Conservation (phyloP, 2,888 invertebrate genomes). For the Tetheella fluctuosa region DNA sequence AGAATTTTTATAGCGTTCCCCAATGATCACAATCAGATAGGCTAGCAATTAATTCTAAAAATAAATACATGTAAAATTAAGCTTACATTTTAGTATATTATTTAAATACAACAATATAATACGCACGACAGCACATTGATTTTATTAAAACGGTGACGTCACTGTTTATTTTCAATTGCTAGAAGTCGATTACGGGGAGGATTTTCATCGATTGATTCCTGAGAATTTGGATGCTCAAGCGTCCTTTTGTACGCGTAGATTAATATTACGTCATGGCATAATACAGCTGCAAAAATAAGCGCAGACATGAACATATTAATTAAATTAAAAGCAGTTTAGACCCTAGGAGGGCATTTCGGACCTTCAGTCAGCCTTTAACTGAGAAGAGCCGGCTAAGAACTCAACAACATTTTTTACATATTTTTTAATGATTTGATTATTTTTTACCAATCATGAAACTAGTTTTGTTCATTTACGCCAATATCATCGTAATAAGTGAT, state of each 20-base stretch:
- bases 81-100: neutral
- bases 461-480: too few relatives aligned
- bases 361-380: too few relatives aligned
- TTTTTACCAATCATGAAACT: too few relatives aligned
- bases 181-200: neutral
- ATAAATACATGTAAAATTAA: neutral
- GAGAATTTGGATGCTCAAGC: slow-evolving; percentile 6
- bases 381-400: too few relatives aligned
- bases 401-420: too few relatives aligned
- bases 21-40: too few relatives aligned
- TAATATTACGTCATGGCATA: slow-evolving; percentile 50
- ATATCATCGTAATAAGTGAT: too few relatives aligned
- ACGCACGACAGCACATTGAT: neutral
- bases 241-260: slow-evolving; percentile 42
- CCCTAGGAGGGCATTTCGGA: too few relatives aligned
- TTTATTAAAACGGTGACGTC: neutral
- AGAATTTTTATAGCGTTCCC: too few relatives aligned
- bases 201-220: neutral
- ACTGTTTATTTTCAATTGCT: neutral
- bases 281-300: slow-evolving; percentile 43
- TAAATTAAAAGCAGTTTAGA: too few relatives aligned
- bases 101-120: neutral
- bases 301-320: slow-evolving; percentile 15
- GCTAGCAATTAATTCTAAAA: too few relatives aligned
- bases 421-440: too few relatives aligned